A percentile compares a stretch with the other conserved stretches of the same genome.
phyloP scores from a whole-genome alignment of 2,888 invertebrate species.

The Miltochrista miniata region DNA sequence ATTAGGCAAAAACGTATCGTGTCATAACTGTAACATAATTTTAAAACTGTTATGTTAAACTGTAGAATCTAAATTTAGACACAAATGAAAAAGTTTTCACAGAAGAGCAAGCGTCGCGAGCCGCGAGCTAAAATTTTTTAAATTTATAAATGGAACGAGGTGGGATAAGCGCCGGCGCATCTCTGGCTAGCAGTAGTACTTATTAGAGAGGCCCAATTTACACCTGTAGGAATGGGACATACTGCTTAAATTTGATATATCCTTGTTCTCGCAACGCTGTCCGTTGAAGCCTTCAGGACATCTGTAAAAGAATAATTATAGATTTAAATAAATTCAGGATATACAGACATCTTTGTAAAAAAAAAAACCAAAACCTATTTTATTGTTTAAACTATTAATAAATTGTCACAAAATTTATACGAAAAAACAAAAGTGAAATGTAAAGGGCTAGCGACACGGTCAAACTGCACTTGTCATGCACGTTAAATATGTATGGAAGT shows the following conservation, averaged over 20 bases:
- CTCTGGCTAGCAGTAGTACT: conserved; percentile 89
- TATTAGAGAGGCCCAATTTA: conserved; percentile 90
- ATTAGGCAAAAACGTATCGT: conserved; percentile 22
- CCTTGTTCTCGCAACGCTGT: conserved; percentile 91
- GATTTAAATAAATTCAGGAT: neutral
- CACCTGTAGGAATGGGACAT: conserved; percentile 91
- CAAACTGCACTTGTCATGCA: no score
- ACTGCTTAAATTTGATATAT: conserved; percentile 89
- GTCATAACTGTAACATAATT: conserved; percentile 21
- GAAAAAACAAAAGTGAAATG: no score
- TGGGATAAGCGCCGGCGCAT: conserved; percentile 69
- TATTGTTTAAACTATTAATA: no score
- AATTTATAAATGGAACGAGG: conserved; percentile 72
- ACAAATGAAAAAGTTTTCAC: conserved; percentile 45
- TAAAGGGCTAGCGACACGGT: no score
- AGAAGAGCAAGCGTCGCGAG: conserved; percentile 53
- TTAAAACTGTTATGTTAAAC: conserved; percentile 18
- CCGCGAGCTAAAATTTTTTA: conserved; percentile 57
- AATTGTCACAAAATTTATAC: no score
- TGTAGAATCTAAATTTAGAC: conserved; percentile 33
- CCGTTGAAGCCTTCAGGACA: conserved; percentile 92
- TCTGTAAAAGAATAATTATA: conserved; percentile 66
- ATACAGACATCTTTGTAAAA: neutral
- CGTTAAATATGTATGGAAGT: no score
- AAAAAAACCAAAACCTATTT: no score